Evolutionary conservation across 1,140 invertebrate species (phyloP).

Genomic region (Drosophila triauraria): DNA sequence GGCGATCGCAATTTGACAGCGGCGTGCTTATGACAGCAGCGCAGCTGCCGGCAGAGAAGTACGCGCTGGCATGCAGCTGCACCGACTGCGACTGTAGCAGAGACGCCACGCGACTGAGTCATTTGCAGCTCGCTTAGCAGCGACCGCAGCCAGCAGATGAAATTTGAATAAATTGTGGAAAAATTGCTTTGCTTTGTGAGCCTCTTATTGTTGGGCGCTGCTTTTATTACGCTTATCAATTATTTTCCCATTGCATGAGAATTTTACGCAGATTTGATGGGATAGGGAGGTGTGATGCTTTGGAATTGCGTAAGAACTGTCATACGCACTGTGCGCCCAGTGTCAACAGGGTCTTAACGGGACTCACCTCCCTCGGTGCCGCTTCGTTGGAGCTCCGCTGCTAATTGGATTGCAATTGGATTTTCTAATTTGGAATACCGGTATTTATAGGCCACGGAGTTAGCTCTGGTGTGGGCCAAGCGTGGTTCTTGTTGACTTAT

Average conservation of each 20-base stretch:
- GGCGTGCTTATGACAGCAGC: conserved; percentile 46
- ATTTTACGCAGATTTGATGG: conserved; percentile 65
- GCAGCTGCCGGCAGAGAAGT: conserved; percentile 42
- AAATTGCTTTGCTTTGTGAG: conserved; percentile 63
- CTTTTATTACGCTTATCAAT: conserved; percentile 74
- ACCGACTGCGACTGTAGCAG: conserved; percentile 15
- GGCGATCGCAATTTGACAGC: conserved; percentile 40
- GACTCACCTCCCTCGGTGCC: conserved; percentile 34
- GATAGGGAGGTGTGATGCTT: conserved; percentile 11
- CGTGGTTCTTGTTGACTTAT: conserved; percentile 21
- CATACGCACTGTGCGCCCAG: conserved; percentile 30
- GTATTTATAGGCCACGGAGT: conserved; percentile 36
- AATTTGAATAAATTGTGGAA: conserved; percentile 66
- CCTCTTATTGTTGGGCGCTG: conserved; percentile 51
- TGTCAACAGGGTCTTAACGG: conserved; percentile 1
- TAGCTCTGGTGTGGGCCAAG: conserved; percentile 8
- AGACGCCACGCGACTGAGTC: conserved; percentile 71
- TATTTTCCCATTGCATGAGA: conserved; percentile 64
- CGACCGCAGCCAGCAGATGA: conserved; percentile 14
- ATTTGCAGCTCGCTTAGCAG: conserved; percentile 48
- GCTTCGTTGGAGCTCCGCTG: conserved; percentile 58
- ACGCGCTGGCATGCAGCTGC: conserved; percentile 45
- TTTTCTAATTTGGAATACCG: conserved; percentile 40
- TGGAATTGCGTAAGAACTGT: conserved; percentile 72
- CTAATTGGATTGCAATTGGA: conserved; percentile 67